Evolutionary conservation across 2,113 vertebrate species (phyloP), one percentile per base, ranked within the genome.

Genomic region (Nansenia antarctica): DNA sequence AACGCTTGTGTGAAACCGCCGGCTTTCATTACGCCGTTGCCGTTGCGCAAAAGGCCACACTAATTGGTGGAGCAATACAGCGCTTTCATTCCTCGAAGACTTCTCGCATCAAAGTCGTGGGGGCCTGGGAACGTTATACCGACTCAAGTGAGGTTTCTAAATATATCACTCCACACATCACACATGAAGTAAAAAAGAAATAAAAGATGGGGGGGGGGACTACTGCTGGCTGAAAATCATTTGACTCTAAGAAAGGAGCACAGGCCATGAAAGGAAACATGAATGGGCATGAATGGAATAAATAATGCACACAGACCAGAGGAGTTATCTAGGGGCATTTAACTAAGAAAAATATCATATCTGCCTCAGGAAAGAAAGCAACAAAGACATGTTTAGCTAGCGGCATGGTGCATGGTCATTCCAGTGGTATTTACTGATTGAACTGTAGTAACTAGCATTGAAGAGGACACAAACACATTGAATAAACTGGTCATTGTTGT

Each of bases 401-500:
- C 14, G 62, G 2, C 27, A 67, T 80, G 72, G 27, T 82, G 37
- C 57, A 59, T n/a, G n/a, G 74, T 67, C 68, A 49, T 58, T 80
- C 75, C 34, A 72, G 47, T 79, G 59, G 66, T 9, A 30, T 58
- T 42, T 29, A 70, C 63, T 49, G 68, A 76, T 65, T n/a, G 52
- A 32, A 52, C 15, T 62, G 65, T 34, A 37, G 52, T 67, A 64
- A 65, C n/a, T n/a, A n/a, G n/a, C 45, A 61, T 63, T 67, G 67
- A 47, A 75, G 53, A 67, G 52, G 14, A 75, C 69, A 73, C 62
- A 53, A 73, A 82, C 67, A 80, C 66, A 63, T 57, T 72, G 71
- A 71, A 69, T 70, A 73, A 39, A 87, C 81, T 72, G 72, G n/a
- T 53, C 62, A 74, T 65, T 65, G 58, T 54, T 65, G 35, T 18